Conservation (phyloP, 1,140 invertebrate genomes). For the Lordiphosa mommai region DNA sequence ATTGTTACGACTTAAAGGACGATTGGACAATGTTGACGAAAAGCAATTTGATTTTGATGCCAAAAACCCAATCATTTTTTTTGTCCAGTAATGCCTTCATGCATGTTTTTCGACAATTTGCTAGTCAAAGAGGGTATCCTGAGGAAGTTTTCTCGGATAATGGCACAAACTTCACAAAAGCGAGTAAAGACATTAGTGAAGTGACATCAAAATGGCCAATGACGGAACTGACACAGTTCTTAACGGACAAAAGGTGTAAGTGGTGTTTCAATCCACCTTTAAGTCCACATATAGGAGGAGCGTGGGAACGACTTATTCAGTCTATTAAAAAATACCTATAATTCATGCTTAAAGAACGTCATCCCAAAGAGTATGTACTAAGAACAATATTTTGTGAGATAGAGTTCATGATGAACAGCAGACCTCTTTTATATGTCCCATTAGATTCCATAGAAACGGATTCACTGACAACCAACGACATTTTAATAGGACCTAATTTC, state of each 20-base stretch:
- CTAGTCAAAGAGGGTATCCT: slow-evolving; percentile 30
- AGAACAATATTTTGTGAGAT: too few relatives aligned
- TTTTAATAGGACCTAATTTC: slow-evolving; percentile 11
- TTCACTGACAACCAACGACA: slow-evolving; percentile 12
- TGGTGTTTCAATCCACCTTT: slow-evolving; percentile 13
- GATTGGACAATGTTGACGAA: slow-evolving; percentile 8
- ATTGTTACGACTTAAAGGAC: not conserved
- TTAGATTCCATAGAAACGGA: slow-evolving; percentile 23
- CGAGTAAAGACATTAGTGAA: slow-evolving; percentile 49
- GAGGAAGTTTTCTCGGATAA: slow-evolving; percentile 56
- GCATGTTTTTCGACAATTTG: slow-evolving; percentile 72
- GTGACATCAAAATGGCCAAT: not conserved
- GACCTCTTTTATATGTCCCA: slow-evolving; percentile 30
- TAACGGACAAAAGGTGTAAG: not conserved
- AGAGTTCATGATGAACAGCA: not conserved
- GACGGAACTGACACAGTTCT: not conserved
- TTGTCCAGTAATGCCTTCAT: slow-evolving; percentile 77
- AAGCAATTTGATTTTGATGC: not conserved
- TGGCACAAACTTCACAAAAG: slow-evolving; percentile 77
- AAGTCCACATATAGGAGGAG: not conserved
- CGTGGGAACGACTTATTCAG: not conserved
- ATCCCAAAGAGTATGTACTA: too few relatives aligned
- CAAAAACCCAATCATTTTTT: not conserved
- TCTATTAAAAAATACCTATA: too few relatives aligned
- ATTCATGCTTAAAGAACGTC: not conserved